Evolutionary conservation across 1,140 invertebrate genomes (phyloP).

Genomic region (Apis cerana): DNA sequence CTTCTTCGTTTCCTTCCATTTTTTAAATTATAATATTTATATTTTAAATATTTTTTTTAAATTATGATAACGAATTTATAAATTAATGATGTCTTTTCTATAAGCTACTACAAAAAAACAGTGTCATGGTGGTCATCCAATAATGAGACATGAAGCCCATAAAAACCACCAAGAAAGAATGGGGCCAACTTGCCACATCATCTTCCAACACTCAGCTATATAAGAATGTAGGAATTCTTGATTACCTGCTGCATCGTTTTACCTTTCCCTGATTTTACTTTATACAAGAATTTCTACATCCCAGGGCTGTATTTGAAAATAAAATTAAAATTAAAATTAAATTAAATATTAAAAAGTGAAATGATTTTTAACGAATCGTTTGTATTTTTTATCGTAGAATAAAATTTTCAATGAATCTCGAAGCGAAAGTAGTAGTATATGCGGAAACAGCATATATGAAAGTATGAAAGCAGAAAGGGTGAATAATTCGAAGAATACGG

Average conservation of each 20-base stretch:
- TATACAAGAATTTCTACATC: not conserved
- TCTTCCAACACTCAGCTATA: conserved; percentile 68
- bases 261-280: not conserved
- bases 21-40: too few species aligned
- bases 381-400: not conserved
- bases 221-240: conserved; percentile 72
- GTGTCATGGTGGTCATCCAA: not conserved
- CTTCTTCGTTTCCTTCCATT: too few species aligned
- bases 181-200: conserved; percentile 74
- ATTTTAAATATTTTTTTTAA: too few species aligned
- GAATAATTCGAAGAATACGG: conserved; percentile 14
- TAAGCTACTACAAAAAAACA: not conserved
- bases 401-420: not conserved
- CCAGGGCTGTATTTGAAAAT: conserved; percentile 14
- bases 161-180: conserved; percentile 48
- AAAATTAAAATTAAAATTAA: too few species aligned
- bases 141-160: not conserved
- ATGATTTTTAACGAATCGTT: not conserved
- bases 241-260: conserved; percentile 58
- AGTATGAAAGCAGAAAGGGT: not conserved
- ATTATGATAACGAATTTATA: not conserved
- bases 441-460: not conserved
- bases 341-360: not conserved
- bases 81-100: too few species aligned
- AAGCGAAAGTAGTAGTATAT: not conserved